Base-by-base conservation (phyloP, 1,140 invertebrate species). In the Batillaria attramentaria region DNA sequence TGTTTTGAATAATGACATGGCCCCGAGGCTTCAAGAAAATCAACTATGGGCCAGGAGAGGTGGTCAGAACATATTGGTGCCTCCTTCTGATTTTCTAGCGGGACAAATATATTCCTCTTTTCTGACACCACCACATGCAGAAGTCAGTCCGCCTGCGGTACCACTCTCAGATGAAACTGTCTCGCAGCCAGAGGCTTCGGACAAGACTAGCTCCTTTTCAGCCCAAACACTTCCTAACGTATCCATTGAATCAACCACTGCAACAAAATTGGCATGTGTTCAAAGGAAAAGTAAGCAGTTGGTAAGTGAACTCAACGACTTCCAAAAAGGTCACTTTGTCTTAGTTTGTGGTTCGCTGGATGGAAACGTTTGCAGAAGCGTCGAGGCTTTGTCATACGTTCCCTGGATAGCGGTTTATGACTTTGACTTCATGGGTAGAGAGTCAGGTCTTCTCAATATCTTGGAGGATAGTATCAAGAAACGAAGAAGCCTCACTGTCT, bases 361-460 rank as follows among this genome's bases (percentile, higher is more conserved):
- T 8, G 31, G 57, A 3, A 35, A 33, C 6, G 41, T 24, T 13
- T 62, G 16, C 10, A 62, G 68, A 72, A 77, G 75, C 65, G 28
- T 80, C 39, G 82, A 83, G 1, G 77, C 78, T 72, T 57, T 86
- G 50, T 73, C 81, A 10, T 37, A 66, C 6, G 78, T 84, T 33
- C 79, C 81, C 28, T 86, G 84, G 84, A 76, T 84, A 31, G 79
- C 77, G 3, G 84, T 86, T 5, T 85, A 80, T 73, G 84, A 86
- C 60, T 82, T 86, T 76, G 85, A 86, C 65, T 33, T 62, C 24
- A 42, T 75, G 1, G 82, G 84, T 41, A 77, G 81, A 66, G 72
- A 81, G 20, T 68, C 65, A 4, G 85, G 85, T 16, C 57, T 84
- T 18, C 66, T 85, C 1, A 68, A 54, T 54, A 78, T 70, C 16